phyloP scores from a whole-genome alignment of 2,888 invertebrate species.

The Barypeithes pellucidus region DNA sequence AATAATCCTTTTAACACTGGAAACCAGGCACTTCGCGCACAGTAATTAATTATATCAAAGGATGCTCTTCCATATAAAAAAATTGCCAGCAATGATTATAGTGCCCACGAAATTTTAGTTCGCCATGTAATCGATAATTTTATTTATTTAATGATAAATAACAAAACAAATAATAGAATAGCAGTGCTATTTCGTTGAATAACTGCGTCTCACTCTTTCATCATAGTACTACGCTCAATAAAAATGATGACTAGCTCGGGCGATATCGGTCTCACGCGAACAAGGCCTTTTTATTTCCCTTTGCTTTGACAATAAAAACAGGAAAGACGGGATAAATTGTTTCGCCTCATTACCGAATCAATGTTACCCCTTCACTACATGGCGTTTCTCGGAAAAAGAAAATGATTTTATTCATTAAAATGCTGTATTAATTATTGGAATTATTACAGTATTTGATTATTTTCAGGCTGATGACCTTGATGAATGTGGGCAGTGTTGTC shows the following conservation, averaged over 20 bases:
- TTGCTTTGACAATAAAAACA: conserved; percentile 21
- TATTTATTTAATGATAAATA: conserved; percentile 39
- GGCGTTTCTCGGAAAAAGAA: background rate
- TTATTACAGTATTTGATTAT: background rate
- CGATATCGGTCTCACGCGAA: conserved; percentile 7
- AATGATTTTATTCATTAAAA: conserved; percentile 7
- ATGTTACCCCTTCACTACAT: conserved; percentile 23
- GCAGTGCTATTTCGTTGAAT: too few species aligned
- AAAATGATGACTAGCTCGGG: background rate
- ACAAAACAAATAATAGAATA: conserved; percentile 20
- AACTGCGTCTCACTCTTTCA: conserved; percentile 26
- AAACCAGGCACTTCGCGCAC: conserved; percentile 25
- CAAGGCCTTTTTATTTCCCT: conserved; percentile 17
- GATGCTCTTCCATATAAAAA: conserved; percentile 9
- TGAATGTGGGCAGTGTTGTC: background rate
- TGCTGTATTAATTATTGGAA: conserved; percentile 3
- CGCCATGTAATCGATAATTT: conserved; percentile 35
- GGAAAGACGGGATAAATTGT: conserved; percentile 24
- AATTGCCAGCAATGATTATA: background rate
- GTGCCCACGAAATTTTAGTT: conserved; percentile 15
- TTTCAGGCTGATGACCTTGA: background rate
- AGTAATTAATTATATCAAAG: conserved; percentile 14
- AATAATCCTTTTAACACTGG: conserved; percentile 36
- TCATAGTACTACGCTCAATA: background rate
- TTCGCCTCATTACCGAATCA: conserved; percentile 25